phyloP scores from a whole-genome alignment of 2,888 invertebrate genomes.

The Scaptomyza reducta region DNA sequence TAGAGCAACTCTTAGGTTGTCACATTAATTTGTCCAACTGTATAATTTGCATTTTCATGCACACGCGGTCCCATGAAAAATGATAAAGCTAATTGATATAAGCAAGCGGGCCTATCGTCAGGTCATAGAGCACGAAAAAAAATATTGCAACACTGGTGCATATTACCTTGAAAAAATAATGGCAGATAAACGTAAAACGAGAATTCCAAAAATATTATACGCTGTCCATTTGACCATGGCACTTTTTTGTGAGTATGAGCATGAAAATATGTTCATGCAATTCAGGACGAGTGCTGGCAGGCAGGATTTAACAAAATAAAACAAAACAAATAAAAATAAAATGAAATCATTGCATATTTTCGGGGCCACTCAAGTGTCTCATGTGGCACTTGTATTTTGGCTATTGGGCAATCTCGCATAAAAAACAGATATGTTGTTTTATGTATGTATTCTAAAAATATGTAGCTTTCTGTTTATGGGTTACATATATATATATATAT shows the following conservation, averaged over 20 bases:
- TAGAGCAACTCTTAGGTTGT: neutral
- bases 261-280: slow-evolving; percentile 34
- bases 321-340: slow-evolving; percentile 5
- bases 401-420: slow-evolving; percentile 7
- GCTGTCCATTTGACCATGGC: slow-evolving; percentile 27
- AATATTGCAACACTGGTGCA: slow-evolving; percentile 40
- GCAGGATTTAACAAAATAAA: slow-evolving; percentile 1
- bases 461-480: slow-evolving; percentile 8
- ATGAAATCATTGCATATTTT: slow-evolving; percentile 35
- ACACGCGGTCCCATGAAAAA: slow-evolving; percentile 35
- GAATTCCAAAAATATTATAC: slow-evolving; percentile 32
- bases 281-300: slow-evolving; percentile 12
- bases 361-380: slow-evolving; percentile 43
- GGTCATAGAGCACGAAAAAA: slow-evolving; percentile 48
- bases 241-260: slow-evolving; percentile 4
- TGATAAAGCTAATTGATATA: slow-evolving; percentile 56
- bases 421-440: neutral
- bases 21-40: neutral
- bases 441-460: neutral
- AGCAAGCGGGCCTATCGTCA: slow-evolving; percentile 46
- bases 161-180: slow-evolving; percentile 49
- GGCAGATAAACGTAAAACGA: slow-evolving; percentile 8
- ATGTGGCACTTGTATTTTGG: slow-evolving; percentile 33
- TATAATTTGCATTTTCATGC: slow-evolving; percentile 3
- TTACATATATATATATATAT: neutral